Evolutionary conservation across 2,888 invertebrate genomes (phyloP).

Genomic region (Koerneria pararmatus): DNA sequence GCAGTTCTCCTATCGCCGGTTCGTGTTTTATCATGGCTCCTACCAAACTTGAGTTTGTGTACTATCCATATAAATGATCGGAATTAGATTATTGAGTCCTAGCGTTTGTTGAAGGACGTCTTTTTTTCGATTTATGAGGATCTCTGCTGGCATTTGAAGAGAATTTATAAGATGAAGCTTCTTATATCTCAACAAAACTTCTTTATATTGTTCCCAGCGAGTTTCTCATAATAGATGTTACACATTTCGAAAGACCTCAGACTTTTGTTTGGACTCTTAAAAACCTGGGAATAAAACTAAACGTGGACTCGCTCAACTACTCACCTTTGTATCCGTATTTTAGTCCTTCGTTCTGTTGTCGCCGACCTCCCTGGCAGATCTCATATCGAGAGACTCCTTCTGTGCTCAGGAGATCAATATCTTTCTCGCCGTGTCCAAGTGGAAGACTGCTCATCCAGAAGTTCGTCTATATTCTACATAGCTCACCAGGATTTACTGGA

Average conservation of each 20-base stretch:
- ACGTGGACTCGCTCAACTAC: too few relatives aligned
- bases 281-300: too few relatives aligned
- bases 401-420: constrained; percentile 93
- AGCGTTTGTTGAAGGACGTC: too few relatives aligned
- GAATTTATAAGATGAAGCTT: background rate
- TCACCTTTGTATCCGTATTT: too few relatives aligned
- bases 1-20: constrained; percentile 78
- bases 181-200: background rate
- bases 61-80: too few relatives aligned
- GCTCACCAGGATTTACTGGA: too few relatives aligned
- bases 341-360: constrained; percentile 35
- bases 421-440: constrained; percentile 80
- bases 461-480: constrained; percentile 4
- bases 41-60: too few relatives aligned
- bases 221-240: background rate
- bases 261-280: too few relatives aligned
- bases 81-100: too few relatives aligned
- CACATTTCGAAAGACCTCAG: too few relatives aligned
- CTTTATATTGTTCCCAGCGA: background rate
- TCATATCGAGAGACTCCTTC: constrained; percentile 86
- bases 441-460: constrained; percentile 70
- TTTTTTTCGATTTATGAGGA: too few relatives aligned
- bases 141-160: too few relatives aligned
- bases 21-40: background rate
- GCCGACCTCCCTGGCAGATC: constrained; percentile 74